Evolutionary conservation across 2,888 invertebrate genomes (phyloP).

Genomic region (Diploptera punctata): DNA sequence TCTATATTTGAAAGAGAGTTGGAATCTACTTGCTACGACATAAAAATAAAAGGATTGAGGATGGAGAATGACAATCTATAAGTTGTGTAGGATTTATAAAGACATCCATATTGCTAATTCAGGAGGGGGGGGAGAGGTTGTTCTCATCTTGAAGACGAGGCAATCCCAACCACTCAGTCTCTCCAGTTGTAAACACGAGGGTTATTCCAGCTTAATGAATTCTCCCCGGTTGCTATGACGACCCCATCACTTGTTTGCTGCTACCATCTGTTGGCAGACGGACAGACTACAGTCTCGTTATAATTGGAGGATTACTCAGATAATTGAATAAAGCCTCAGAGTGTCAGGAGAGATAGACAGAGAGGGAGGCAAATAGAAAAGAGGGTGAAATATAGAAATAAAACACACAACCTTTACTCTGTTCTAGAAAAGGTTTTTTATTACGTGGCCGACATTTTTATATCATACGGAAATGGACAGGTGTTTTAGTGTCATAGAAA

Average conservation of each 20-base stretch:
- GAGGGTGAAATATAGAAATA: constrained; percentile 8
- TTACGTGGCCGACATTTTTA: neutral
- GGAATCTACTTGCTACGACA: too few species aligned
- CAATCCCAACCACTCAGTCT: neutral
- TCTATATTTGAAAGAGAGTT: too few species aligned
- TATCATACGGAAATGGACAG: too few species aligned
- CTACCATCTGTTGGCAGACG: constrained; percentile 37
- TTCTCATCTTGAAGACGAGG: constrained; percentile 3
- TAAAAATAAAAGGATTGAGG: too few species aligned
- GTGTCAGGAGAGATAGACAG: constrained; percentile 16
- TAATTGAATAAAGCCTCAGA: constrained; percentile 65
- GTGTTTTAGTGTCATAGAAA: too few species aligned
- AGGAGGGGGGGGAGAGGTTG: constrained; percentile 2
- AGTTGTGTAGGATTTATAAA: constrained; percentile 7
- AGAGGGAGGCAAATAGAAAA: constrained; percentile 14
- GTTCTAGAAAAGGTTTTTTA: neutral
- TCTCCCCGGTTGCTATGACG: constrained; percentile 25
- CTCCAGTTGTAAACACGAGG: constrained; percentile 24
- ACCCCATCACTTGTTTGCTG: constrained; percentile 32
- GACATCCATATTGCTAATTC: constrained; percentile 29
- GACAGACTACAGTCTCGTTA: constrained; percentile 49
- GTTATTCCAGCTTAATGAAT: constrained; percentile 32
- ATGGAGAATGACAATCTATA: neutral
- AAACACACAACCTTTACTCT: neutral
- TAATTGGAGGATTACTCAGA: constrained; percentile 73